Conservation (phyloP, 1,140 invertebrate genomes). For the Arctopsyche grandis region DNA sequence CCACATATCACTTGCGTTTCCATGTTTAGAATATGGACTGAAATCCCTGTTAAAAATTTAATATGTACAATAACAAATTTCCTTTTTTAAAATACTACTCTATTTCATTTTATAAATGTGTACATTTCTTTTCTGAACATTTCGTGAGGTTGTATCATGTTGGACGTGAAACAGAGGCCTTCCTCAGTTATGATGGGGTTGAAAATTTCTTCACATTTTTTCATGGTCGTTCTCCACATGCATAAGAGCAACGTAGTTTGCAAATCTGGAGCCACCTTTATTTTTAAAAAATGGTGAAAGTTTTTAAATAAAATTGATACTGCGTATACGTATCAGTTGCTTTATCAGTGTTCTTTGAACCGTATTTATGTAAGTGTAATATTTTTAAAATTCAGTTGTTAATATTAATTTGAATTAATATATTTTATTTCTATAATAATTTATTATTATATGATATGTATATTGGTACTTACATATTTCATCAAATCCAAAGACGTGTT, state of each 20-base stretch:
- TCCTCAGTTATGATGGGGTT: slow-evolving; percentile 74
- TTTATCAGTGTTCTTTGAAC: no score
- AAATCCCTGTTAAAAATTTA: background rate
- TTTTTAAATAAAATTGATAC: no score
- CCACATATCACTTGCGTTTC: slow-evolving; percentile 63
- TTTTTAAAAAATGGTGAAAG: no score
- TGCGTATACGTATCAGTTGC: no score
- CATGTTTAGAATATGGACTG: slow-evolving; percentile 52
- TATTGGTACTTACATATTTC: background rate
- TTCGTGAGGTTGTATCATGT: slow-evolving; percentile 70
- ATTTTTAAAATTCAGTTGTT: no score
- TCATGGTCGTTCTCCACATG: slow-evolving; percentile 66
- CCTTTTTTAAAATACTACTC: background rate
- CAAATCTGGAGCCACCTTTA: slow-evolving; percentile 67
- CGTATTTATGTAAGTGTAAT: no score
- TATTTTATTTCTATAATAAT: no score
- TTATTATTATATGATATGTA: no score
- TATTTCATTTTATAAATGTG: slow-evolving; percentile 50
- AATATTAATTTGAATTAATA: no score
- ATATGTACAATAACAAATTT: background rate
- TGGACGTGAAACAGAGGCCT: slow-evolving; percentile 78
- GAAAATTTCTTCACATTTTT: slow-evolving; percentile 68
- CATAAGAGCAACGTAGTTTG: slow-evolving; percentile 66
- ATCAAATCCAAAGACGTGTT: slow-evolving; percentile 62
- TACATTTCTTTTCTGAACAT: slow-evolving; percentile 67